Base-by-base conservation (phyloP, 2,888 invertebrate genomes). In the Zhengitettix transpicula region DNA sequence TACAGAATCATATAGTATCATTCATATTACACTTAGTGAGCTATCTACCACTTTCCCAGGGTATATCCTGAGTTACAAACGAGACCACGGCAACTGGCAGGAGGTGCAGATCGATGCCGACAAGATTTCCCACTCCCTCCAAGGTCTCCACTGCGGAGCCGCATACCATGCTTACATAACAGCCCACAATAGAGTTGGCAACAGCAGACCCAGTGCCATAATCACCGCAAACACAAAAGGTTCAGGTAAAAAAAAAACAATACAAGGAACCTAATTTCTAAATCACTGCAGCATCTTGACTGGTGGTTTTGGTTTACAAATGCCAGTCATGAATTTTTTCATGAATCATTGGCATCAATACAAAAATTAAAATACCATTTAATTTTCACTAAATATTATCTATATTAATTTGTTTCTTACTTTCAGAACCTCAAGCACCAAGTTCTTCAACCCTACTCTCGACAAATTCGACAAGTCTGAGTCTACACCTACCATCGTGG, bases 401-500 rank as follows among this genome's bases (percentile, higher is more conserved):
- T 47, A 1, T 47, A 8, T 5, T 5, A 47, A 15, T 1, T 9
- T 51, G 60, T 64, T 62, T 9, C 47, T 9, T 15, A 17, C 40
- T 56, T 71, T 3, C 70, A 76, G 84, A 79, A 51, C 88, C 89
- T 0, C 79, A 83, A 69, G 75, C 83, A 58, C 87, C 91, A 0
- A 77, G 81, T 64, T 85, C 86, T 67, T 84, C 83, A 63, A 84
- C 88, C 67, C 77, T 92, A 53, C 79, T 92, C 64, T 76, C 80
- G 15, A 81, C 86, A n/a, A 93, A 93, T 72, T 82, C 86, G 61
- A 85, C 88, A 7, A 87, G 86, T 66, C 81, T 89, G 12, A 82
- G 85, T 58, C 75, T 93, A 42, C 87, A 89, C 71, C 77, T 94
- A 47, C 78, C 84, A 52, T 82, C 86, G 12, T 94, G 93, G 92